These are phyloP conservation scores for Lutraria lutraria DNA, from an alignment of 2,888 invertebrate genomes.

Conservation along the genomic window DNA sequence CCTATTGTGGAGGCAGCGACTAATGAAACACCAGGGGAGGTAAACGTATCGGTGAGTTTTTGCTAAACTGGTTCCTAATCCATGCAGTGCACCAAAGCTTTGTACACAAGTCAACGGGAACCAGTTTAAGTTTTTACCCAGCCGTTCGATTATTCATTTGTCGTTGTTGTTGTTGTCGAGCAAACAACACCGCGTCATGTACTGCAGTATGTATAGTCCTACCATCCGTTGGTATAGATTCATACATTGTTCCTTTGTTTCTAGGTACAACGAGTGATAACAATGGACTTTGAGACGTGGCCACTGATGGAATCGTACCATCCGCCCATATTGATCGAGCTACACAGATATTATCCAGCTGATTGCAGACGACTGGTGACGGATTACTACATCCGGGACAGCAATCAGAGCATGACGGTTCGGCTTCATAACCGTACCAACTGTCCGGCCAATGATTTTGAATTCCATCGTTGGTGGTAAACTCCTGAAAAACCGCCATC, in stretches of 20 bases:
- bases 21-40: too few species aligned
- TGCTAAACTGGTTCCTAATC: too few species aligned
- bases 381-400: conserved; percentile 35
- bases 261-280: background rate
- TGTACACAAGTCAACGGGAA: too few species aligned
- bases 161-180: background rate
- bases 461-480: conserved; percentile 40
- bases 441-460: conserved; percentile 33
- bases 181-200: conserved; percentile 20
- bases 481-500: conserved; percentile 36
- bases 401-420: conserved; percentile 47
- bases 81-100: too few species aligned
- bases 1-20: too few species aligned
- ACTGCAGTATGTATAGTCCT: conserved; percentile 42
- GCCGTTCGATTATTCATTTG: background rate
- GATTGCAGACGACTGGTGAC: conserved; percentile 31
- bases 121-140: background rate
- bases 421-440: conserved; percentile 42
- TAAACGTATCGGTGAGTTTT: too few species aligned
- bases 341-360: conserved; percentile 25
- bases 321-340: conserved; percentile 1
- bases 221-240: conserved; percentile 31
- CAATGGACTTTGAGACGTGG: background rate
- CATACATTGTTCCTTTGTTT: conserved; percentile 21
- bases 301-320: background rate